Evolutionary conservation across 2,888 invertebrate genomes (phyloP), one percentile per base, ranked within the genome.

Genomic region (Lithophane semibrunnea): DNA sequence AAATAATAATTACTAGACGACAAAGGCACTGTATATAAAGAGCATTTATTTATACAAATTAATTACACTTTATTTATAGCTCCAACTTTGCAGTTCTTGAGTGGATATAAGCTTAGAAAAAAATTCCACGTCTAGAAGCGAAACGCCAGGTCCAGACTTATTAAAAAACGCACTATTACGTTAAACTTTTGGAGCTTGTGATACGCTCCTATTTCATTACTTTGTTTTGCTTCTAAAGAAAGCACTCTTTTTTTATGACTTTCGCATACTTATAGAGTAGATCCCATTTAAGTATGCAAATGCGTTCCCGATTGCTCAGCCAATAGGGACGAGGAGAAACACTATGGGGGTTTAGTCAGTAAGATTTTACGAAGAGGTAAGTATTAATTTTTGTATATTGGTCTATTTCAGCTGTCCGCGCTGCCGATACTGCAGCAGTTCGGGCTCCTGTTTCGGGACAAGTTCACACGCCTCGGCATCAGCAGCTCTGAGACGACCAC

Each of bases 371-470:
- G n/a, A 37, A 54, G 16, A 68, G 29, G 29, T 29, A 29, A 68
- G 37, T 68, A 18, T 61, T 74, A 29, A 77, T 52, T 16, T 58
- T 56, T 54, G 13, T 69, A 21, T 65, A 21, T 10, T 58, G n/a
- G 0, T 73, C 18, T 29, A 47, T 96, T 97, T 24, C 95, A 98
- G 98, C 92, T 98, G 16, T 97, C 97, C 75, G 96, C 97, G 24
- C 96, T 98, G 85, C 97, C 98, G 7, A 95, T 98, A 87, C 94
- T 98, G 77, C 98, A 98, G 93, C 98, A 98, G 90, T 98, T 98
- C 88, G 98, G 98, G 0, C 96, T 98, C 47, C 94, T 98, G 77
- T 98, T 98, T 91, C 97, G 97, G 29, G 97, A 97, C 87, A 97
- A 97, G 86, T 97, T 98, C 86, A 88, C 94, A 7, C 92, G 96